Base-by-base conservation (phyloP, 2,888 invertebrate species). In the Agonum fuliginosum region DNA sequence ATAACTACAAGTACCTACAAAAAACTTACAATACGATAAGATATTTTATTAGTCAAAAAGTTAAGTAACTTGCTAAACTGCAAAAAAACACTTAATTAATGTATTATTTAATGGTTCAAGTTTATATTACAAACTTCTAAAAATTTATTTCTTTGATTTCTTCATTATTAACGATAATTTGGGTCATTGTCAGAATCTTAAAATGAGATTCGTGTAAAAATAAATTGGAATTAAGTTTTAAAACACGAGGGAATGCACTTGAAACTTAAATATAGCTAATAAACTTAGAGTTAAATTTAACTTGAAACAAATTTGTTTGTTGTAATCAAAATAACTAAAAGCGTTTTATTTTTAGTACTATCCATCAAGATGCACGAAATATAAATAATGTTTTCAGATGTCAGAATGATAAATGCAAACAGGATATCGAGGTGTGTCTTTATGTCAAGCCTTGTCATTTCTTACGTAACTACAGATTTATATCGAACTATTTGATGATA, bases 121-220 rank as follows among this genome's bases (percentile, higher is more conserved):
- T 22, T 54, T 12, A 54, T 24, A 54, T 54, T 54, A 24, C 22
- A 54, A 54, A 20, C 4, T 22, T 19, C 12, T n/a, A 48, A n/a
- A 30, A 30, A 30, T 30, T 30, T 62, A 30, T 62, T 62, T 62
- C 8, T 30, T 67, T 34, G 30, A 2, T 65, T 58, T 30, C 27
- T 58, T 6, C 22, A 24, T 67, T 67, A 67, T 67, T 67, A 22
- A 67, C 41, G 8, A 74, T 41, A 19, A 74, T 41, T 22, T 74
- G 19, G 74, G 74, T 62, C 74, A 74, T 43, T 74, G 74, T 58
- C 73, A 24, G 19, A 12, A 43, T 27, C 46, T 24, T n/a, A n/a
- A n/a, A n/a, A n/a, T n/a, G n/a, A n/a, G n/a, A n/a, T n/a, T n/a
- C n/a, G 14, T 62, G 43, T 46, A 58, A 62, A 14, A 74, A 62